These are phyloP conservation scores for Ictalurus furcatus DNA, from an alignment of 2,113 vertebrate species.

Conservation along the genomic window DNA sequence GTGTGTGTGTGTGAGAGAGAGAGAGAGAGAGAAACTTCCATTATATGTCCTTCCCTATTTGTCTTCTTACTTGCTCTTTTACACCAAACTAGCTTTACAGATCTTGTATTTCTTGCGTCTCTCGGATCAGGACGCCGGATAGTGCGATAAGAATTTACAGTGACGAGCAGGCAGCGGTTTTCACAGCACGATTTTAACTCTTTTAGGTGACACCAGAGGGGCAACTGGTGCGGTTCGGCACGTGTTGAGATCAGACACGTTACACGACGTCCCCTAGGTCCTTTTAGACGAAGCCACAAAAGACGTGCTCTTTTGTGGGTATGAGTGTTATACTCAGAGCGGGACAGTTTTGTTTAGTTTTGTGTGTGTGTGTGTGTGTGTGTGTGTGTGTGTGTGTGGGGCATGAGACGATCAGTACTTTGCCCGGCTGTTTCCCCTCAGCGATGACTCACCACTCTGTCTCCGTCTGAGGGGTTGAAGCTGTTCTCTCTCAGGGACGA, in stretches of 20 bases:
- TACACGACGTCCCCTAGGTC: background rate
- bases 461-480: slow-evolving; percentile 1
- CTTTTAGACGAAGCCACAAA: background rate
- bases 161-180: background rate
- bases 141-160: background rate
- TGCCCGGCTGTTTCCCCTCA: slow-evolving; percentile 31
- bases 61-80: slow-evolving; percentile 3
- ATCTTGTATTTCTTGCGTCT: background rate
- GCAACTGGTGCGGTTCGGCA: background rate
- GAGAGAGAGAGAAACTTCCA: too few relatives aligned
- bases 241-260: background rate
- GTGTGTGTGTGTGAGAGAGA: background rate
- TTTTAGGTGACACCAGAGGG: background rate
- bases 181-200: background rate
- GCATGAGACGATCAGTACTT: slow-evolving; percentile 24
- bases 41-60: background rate
- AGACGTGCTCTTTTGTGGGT: too few relatives aligned
- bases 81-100: background rate
- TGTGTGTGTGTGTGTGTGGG: background rate
- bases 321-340: background rate
- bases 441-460: slow-evolving; percentile 34
- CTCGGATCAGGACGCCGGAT: background rate
- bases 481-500: slow-evolving; percentile 6
- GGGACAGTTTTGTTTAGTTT: background rate
- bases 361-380: slow-evolving; percentile 5